Base-by-base conservation (phyloP, 2,113 vertebrate species). In the Promerops cafer region DNA sequence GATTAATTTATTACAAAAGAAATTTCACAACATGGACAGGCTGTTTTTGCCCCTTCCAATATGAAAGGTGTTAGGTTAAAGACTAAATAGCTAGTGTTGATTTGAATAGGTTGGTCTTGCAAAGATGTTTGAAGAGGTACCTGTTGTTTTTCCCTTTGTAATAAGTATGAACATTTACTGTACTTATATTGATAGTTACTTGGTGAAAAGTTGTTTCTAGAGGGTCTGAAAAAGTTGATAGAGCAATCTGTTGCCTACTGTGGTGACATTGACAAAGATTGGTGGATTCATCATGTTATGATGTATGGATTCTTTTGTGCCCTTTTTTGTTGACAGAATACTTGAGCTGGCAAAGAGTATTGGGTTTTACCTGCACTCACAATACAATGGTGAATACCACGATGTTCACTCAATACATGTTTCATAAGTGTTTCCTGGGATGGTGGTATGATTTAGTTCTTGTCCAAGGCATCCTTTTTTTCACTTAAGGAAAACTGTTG, bases 31-130 rank as follows among this genome's bases (percentile, higher is more conserved):
- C 3, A 4, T 22, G 16, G 6, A 12, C 20, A 18, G 30, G 4
- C 42, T 3, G 6, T 11, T 47, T 82, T 77, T 1, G 10, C 11
- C 9, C 4, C 15, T 40, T 26, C 39, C 23, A 16, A 0, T 31
- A 24, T 28, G 4, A 16, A 40, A 69, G 20, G 14, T 77, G 6
- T 78, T 59, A 75, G 7, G 5, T 50, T 28, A 44, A 89, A 53
- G 27, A 35, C 13, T 30, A 16, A n/a, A 37, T 49, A 57, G 26
- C 37, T 69, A 3, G 27, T 64, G 20, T 19, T 49, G 37, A 39
- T 91, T 89, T 89, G 74, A 56, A 17, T 24, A 42, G 49, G 17
- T 7, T 65, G 31, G 4, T 35, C 9, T 45, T 63, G 39, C 28
- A 9, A 45, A 68, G 10, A 7, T 69, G 3, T 60, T 71, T 65